These are phyloP conservation scores for Archocentrus centrarchus DNA, from an alignment of 2,113 vertebrate species.

Conservation along the genomic window DNA sequence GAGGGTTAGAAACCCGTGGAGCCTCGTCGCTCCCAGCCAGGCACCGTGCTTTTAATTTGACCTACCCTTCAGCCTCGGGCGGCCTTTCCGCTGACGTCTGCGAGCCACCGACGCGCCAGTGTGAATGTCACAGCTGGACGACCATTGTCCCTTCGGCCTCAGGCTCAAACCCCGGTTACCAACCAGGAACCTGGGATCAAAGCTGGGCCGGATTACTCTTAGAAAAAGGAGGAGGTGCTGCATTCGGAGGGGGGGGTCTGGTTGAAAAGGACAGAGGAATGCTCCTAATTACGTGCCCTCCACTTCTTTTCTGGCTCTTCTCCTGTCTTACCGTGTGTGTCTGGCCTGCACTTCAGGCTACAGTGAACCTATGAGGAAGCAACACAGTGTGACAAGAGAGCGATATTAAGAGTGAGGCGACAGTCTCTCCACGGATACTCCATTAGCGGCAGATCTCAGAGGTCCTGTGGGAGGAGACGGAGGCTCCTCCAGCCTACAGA, in stretches of 20 bases:
- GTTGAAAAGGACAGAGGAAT: conserved; percentile 85
- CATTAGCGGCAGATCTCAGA: conserved; percentile 57
- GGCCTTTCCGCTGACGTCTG: conserved; percentile 65
- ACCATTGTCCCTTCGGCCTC: conserved; percentile 74
- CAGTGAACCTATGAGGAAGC: conserved; percentile 76
- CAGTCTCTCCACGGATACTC: conserved; percentile 63
- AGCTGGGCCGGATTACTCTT: conserved; percentile 81
- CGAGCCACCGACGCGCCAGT: conserved; percentile 54
- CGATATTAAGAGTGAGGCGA: conserved; percentile 77
- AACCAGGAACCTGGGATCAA: conserved; percentile 83
- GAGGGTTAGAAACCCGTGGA: conserved; percentile 57
- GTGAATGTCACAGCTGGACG: conserved; percentile 83
- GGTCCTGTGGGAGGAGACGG: conserved; percentile 39
- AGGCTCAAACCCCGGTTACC: conserved; percentile 70
- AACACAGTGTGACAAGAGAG: conserved; percentile 75
- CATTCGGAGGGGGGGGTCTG: conserved; percentile 47
- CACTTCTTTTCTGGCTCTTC: conserved; percentile 66
- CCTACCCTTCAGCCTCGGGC: conserved; percentile 52
- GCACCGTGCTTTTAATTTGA: conserved; percentile 71
- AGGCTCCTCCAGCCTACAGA: conserved; percentile 25
- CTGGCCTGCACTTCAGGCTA: conserved; percentile 76
- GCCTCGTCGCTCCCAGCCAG: conserved; percentile 61
- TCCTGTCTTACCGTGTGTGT: conserved; percentile 58
- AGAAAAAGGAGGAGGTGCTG: conserved; percentile 69
- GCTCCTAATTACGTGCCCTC: conserved; percentile 84